Evolutionary conservation across 2,888 invertebrate genomes (phyloP).

Genomic region (Cotesia congregata): DNA sequence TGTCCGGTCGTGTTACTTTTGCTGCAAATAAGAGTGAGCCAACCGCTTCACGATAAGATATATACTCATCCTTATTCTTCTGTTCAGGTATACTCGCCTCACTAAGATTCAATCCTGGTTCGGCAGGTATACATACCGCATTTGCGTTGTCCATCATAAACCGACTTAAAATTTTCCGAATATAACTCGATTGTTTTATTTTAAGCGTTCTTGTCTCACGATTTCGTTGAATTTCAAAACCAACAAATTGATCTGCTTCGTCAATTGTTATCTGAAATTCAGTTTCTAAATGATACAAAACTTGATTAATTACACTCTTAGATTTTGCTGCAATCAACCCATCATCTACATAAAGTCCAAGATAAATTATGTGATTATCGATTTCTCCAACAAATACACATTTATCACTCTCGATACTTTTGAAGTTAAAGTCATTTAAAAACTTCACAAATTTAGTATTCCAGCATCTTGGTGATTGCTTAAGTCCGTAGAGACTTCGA

Average conservation of each 20-base stretch:
- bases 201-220: background rate
- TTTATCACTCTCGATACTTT: background rate
- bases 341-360: slow-evolving; percentile 9
- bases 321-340: background rate
- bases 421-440: slow-evolving; percentile 35
- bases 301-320: background rate
- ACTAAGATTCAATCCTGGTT: slow-evolving; percentile 40
- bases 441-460: slow-evolving; percentile 36
- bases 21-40: slow-evolving; percentile 58
- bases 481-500: slow-evolving; percentile 43
- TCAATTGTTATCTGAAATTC: slow-evolving; percentile 24
- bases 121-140: background rate
- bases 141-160: slow-evolving; percentile 5
- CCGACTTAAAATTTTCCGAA: background rate
- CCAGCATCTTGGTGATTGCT: slow-evolving; percentile 47
- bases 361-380: background rate
- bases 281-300: background rate
- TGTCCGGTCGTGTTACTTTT: slow-evolving; percentile 54
- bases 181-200: background rate
- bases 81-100: slow-evolving; percentile 40
- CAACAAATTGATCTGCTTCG: slow-evolving; percentile 16
- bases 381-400: background rate
- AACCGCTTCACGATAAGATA: slow-evolving; percentile 46
- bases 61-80: slow-evolving; percentile 11
- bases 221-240: slow-evolving; percentile 32